phyloP scores from a whole-genome alignment of 2,113 vertebrate species.

The Percopsis transmontana region DNA sequence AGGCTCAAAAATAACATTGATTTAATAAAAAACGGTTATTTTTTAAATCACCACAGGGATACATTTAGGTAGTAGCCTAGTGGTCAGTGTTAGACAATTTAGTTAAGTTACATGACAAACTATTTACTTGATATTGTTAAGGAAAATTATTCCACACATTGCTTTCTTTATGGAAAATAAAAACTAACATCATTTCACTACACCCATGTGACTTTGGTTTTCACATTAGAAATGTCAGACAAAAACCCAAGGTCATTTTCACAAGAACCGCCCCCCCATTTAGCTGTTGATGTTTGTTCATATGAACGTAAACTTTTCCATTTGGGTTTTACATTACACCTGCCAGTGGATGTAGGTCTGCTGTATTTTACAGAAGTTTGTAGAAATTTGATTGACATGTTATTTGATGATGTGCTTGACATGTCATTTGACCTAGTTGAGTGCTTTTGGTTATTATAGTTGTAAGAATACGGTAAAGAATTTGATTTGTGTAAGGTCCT shows the following conservation, averaged over 20 bases:
- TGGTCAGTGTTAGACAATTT: no score
- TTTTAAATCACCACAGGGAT: no score
- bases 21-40: no score
- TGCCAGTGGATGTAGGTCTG: background rate
- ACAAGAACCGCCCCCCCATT: background rate
- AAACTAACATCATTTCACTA: slow-evolving; percentile 17
- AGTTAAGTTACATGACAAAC: no score
- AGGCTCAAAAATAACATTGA: no score
- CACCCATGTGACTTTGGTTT: slow-evolving; percentile 65
- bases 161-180: background rate
- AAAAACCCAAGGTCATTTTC: background rate
- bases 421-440: background rate
- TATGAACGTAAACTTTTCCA: slow-evolving; percentile 13
- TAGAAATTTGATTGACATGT: no score
- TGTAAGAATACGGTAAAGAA: slow-evolving; percentile 4
- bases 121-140: no score
- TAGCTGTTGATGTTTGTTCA: background rate
- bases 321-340: slow-evolving; percentile 9
- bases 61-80: no score
- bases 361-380: background rate
- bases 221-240: slow-evolving; percentile 4
- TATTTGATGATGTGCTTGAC: slow-evolving; percentile 7
- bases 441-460: background rate
- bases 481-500: background rate
- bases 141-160: background rate